Evolutionary conservation across 2,797 vertebrate genomes (phyloP), one percentile per base, ranked within the genome.

Genomic region (Ceyx erithaca): DNA sequence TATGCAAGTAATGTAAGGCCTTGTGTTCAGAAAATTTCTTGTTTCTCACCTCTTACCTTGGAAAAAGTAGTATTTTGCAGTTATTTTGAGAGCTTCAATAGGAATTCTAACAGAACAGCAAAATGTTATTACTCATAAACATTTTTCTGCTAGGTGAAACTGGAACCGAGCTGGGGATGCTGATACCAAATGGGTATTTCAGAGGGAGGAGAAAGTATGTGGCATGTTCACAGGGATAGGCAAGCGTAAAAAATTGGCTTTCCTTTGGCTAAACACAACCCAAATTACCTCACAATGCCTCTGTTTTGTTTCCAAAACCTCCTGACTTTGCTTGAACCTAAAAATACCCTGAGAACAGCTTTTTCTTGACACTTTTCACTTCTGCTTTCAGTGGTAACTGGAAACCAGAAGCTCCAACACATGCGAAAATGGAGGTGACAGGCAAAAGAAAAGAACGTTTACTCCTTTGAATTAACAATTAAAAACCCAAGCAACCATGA

Each of bases 381-480:
- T 96, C 96, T 95, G 83, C 90, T 96, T 94, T 95, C 6, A 1
- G 37, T 92, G 62, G 71, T 80, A 80, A 92, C 67, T 86, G 77
- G 83, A 96, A 96, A 96, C 75, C 78, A 89, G 72, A 91, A 95
- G 87, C 54, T 88, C 30, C 23, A 30, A 66, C 43, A 25, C 41
- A 48, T 28, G 77, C 0, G 12, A 87, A 93, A 91, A 66, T 0
- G 6, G 51, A 45, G 55, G 25, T 89, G 70, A 70, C 1, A 0
- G 12, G 9, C 89, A 62, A 85, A 72, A 31, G 43, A 76, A 20
- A 94, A 76, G 77, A 70, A 55, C 46, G 8, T 52, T n/a, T 41
- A 26, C 18, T 83, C 31, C 31, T 88, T 72, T 81, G n/a, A 85
- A 67, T 15, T 45, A 35, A 33, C 31, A 70, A 31, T 43, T 19